A percentile compares a stretch with the other conserved stretches of the same genome.
Conservation (phyloP, 2,113 vertebrate genomes). For the Chlamydotis undulata region DNA sequence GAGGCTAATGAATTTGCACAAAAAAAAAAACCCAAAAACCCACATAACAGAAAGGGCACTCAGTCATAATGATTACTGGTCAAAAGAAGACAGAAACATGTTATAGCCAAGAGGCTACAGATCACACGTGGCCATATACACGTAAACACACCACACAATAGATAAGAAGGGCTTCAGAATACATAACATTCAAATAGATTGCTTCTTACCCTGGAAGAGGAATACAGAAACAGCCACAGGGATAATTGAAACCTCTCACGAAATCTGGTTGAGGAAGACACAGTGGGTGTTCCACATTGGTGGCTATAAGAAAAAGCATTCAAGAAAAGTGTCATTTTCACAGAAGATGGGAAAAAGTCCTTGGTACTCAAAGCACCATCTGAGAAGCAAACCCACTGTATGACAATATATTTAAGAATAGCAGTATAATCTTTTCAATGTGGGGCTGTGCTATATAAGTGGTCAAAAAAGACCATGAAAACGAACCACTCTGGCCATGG, state of each 20-base stretch:
- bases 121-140: neutral
- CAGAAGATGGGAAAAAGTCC: neutral
- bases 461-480: neutral
- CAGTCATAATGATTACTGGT: neutral
- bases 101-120: neutral
- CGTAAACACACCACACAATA: neutral
- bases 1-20: neutral
- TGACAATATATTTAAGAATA: neutral
- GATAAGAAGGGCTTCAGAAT: neutral
- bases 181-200: neutral
- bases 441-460: neutral
- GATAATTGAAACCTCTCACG: conserved; percentile 91
- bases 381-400: neutral
- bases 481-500: neutral
- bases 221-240: conserved; percentile 91
- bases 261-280: conserved; percentile 84
- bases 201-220: conserved; percentile 87
- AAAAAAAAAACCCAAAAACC: neutral
- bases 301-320: conserved; percentile 76
- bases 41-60: neutral
- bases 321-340: neutral
- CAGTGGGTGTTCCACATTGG: conserved; percentile 80
- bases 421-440: neutral
- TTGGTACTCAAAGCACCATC: neutral
- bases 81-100: neutral